Conservation (phyloP, 2,888 invertebrate genomes). For the Elaeidobius kamerunicus region DNA sequence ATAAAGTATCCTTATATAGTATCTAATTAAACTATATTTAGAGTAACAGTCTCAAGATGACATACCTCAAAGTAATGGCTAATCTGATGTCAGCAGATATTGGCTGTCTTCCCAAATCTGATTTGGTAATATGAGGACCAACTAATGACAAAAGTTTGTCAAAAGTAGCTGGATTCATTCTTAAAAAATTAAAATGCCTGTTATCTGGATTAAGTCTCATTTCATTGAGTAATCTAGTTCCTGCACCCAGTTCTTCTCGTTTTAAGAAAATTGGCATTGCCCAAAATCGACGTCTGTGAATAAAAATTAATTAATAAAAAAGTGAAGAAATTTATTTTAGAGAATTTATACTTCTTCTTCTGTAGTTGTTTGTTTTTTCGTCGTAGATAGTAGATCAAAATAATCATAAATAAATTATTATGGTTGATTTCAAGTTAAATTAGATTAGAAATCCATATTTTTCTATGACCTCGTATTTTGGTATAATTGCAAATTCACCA, state of each 20-base stretch:
- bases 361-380: no score
- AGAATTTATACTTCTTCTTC: no score
- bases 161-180: background rate
- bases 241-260: background rate
- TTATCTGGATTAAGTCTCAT: slow-evolving; percentile 7
- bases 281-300: no score
- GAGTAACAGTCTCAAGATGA: background rate
- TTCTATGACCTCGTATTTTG: no score
- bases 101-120: slow-evolving; percentile 6
- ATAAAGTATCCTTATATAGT: background rate
- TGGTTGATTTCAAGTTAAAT: no score
- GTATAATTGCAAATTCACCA: no score
- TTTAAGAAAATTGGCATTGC: slow-evolving; percentile 1
- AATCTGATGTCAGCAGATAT: background rate
- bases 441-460: no score
- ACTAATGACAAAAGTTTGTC: background rate
- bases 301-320: no score
- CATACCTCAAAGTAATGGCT: slow-evolving; percentile 5
- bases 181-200: slow-evolving; percentile 5
- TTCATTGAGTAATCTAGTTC: slow-evolving; percentile 1
- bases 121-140: slow-evolving; percentile 3
- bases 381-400: no score
- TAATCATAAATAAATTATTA: no score
- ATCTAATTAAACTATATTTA: background rate
- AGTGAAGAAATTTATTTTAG: no score